Percentiles rank a stretch among this genome's conserved stretches.
phyloP scores from a whole-genome alignment of 2,797 vertebrate species.

The Tiaroga cobitis region DNA sequence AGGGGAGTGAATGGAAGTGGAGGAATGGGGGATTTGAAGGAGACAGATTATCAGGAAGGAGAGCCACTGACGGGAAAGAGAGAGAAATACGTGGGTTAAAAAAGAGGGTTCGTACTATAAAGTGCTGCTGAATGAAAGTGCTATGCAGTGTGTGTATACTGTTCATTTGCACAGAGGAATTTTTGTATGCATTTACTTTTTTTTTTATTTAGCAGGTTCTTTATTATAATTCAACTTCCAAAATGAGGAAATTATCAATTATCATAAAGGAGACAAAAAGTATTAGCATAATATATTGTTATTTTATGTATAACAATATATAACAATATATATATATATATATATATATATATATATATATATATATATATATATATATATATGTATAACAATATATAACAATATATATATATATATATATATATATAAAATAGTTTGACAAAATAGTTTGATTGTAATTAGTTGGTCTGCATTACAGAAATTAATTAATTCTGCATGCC shows the following conservation, averaged over 20 bases:
- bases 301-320: too few relatives aligned
- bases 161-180: slow-evolving; percentile 18
- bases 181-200: slow-evolving; percentile 9
- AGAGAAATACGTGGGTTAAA: slow-evolving; percentile 13
- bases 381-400: too few relatives aligned
- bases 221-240: not conserved
- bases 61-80: slow-evolving; percentile 15
- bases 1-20: slow-evolving; percentile 33
- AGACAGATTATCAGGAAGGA: slow-evolving; percentile 21
- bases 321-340: too few relatives aligned
- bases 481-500: not conserved
- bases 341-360: too few relatives aligned
- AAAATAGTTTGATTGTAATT: too few relatives aligned
- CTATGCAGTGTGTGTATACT: not conserved
- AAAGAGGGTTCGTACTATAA: not conserved
- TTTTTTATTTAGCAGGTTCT: not conserved
- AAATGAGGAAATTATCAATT: not conserved
- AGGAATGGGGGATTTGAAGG: slow-evolving; percentile 12
- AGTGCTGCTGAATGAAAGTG: not conserved
- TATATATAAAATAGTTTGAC: too few relatives aligned
- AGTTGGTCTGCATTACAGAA: too few relatives aligned
- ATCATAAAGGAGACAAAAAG: not conserved
- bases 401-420: too few relatives aligned
- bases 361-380: too few relatives aligned
- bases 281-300: too few relatives aligned